These are phyloP conservation scores for Drosophila subpulchrella DNA, from an alignment of 1,140 invertebrate genomes.

Conservation along the genomic window DNA sequence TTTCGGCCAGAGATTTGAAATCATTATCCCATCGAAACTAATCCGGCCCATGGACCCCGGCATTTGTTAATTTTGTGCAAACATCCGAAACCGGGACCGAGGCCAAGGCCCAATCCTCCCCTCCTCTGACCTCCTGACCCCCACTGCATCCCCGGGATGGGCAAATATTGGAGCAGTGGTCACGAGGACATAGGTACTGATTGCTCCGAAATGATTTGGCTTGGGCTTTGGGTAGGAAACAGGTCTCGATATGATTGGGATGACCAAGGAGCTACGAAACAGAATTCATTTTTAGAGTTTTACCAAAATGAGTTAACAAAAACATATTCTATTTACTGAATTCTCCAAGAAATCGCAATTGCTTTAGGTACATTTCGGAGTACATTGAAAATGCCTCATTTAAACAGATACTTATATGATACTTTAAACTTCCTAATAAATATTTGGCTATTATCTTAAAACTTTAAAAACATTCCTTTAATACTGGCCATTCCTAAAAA, in stretches of 20 bases:
- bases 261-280: neutral
- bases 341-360: no score
- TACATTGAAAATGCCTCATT: no score
- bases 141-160: conserved; percentile 19
- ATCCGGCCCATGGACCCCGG: conserved; percentile 40
- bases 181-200: neutral
- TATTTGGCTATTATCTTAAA: no score
- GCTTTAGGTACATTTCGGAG: no score
- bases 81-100: conserved; percentile 42
- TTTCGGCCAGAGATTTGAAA: conserved; percentile 76
- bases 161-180: conserved; percentile 51
- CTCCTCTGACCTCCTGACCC: neutral
- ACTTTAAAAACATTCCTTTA: no score
- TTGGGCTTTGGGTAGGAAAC: neutral
- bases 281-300: neutral
- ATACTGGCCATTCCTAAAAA: no score
- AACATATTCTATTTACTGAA: no score
- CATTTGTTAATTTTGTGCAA: conserved; percentile 71
- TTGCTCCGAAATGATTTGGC: conserved; percentile 13
- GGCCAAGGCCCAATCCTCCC: conserved; percentile 1
- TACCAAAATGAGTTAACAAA: neutral
- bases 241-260: neutral
- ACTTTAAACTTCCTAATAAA: no score
- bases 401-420: no score
- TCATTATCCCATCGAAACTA: conserved; percentile 79